A percentile compares a stretch with the other conserved stretches of the same genome.
phyloP scores from a whole-genome alignment of 2,888 invertebrate genomes.

The Anarsia innoxiella region DNA sequence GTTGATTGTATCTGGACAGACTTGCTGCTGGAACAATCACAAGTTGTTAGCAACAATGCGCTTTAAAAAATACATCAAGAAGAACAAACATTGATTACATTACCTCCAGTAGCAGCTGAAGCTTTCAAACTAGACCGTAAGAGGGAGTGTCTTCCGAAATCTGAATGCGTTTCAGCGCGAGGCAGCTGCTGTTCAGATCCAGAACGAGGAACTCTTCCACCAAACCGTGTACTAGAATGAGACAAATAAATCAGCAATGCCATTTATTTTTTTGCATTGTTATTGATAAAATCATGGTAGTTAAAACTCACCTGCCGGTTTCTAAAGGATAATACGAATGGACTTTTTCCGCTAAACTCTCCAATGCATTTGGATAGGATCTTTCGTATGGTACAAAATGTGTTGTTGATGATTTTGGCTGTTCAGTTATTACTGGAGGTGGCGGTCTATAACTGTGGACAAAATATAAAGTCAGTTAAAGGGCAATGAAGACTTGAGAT shows the following conservation, averaged over 20 bases:
- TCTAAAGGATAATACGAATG: slow-evolving; percentile 85
- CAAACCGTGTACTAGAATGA: slow-evolving; percentile 50
- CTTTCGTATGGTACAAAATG: slow-evolving; percentile 92
- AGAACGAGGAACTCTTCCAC: slow-evolving; percentile 84
- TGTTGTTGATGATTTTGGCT: slow-evolving; percentile 86
- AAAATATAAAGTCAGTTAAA: too few species aligned
- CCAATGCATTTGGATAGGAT: slow-evolving; percentile 89
- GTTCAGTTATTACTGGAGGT: slow-evolving; percentile 92
- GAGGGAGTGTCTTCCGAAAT: slow-evolving; percentile 88
- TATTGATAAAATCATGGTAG: too few species aligned
- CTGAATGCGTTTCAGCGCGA: slow-evolving; percentile 87
- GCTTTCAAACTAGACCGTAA: slow-evolving; percentile 88
- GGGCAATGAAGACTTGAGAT: too few species aligned
- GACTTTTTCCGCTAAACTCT: slow-evolving; percentile 94
- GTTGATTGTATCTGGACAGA: slow-evolving; percentile 77
- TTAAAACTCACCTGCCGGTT: slow-evolving; percentile 44
- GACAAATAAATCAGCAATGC: slow-evolving; percentile 23
- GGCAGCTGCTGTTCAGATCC: slow-evolving; percentile 95
- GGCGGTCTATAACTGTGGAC: slow-evolving; percentile 84
- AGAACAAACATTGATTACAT: too few species aligned
- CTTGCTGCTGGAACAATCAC: slow-evolving; percentile 57
- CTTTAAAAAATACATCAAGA: background rate
- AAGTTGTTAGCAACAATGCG: background rate
- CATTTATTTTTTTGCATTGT: too few species aligned
- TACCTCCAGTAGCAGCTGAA: slow-evolving; percentile 55